phyloP scores from a whole-genome alignment of 2,888 invertebrate genomes.

The Stenichneumon culpator region DNA sequence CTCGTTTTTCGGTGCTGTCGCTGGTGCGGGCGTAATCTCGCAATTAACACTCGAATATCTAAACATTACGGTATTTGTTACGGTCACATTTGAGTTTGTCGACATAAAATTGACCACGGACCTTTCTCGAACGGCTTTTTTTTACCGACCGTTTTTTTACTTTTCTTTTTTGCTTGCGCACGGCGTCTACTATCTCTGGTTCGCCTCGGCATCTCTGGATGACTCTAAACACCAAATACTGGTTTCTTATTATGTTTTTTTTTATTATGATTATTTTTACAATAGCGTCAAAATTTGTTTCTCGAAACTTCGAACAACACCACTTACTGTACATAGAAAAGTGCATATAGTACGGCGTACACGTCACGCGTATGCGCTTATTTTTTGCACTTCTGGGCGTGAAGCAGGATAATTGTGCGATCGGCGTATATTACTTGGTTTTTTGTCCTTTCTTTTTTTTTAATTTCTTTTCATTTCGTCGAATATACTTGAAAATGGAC shows the following conservation, averaged over 20 bases:
- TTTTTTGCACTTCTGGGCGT: constrained; percentile 61
- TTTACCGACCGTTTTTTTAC: constrained; percentile 25
- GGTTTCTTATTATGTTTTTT: constrained; percentile 7
- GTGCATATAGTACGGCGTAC: constrained; percentile 59
- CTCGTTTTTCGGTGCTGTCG: constrained; percentile 20
- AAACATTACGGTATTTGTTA: constrained; percentile 41
- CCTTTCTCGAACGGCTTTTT: constrained; percentile 41
- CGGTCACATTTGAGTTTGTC: constrained; percentile 64
- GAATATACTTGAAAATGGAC: constrained; percentile 52
- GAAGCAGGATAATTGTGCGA: constrained; percentile 68
- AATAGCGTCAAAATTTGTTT: constrained; percentile 38
- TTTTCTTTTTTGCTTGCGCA: constrained; percentile 21
- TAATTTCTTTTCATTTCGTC: constrained; percentile 49
- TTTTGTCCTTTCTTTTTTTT: constrained; percentile 48
- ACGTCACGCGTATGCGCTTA: constrained; percentile 50
- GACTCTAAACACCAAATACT: constrained; percentile 56
- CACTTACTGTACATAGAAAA: constrained; percentile 63
- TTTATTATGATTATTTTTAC: constrained; percentile 16
- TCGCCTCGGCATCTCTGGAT: constrained; percentile 30
- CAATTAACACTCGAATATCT: constrained; percentile 50
- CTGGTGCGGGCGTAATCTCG: background rate
- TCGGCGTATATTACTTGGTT: constrained; percentile 61
- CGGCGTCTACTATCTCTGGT: background rate
- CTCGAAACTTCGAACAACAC: constrained; percentile 49
- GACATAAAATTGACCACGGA: constrained; percentile 56